Base-by-base conservation (phyloP, 2,797 vertebrate species). In the Sylvia borin region DNA sequence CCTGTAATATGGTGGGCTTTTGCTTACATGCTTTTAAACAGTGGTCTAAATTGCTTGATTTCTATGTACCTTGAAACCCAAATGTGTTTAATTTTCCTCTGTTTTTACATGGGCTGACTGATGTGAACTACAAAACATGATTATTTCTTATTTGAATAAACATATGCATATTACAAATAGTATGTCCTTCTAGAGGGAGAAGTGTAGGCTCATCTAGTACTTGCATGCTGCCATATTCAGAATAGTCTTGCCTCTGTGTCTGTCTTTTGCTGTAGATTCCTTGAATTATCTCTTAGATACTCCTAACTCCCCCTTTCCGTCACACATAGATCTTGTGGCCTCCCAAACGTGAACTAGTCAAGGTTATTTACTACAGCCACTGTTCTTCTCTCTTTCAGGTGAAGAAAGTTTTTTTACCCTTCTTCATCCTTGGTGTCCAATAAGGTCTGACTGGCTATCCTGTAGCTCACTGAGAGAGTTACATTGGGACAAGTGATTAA, bases 401-500 rank as follows among this genome's bases (percentile, higher is more conserved):
- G 29, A 53, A 45, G 11, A 31, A 34, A 62, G 5, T 64, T 75
- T 55, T 55, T 21, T 57, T 57, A 34, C 11, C 29, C 16, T 68
- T 57, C 45, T 43, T 58, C 1, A 3, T 55, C 45, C 15, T 72
- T 60, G 1, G 0, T 14, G 25, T 48, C n/a, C 9, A 27, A 4
- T 20, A 17, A 53, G n/a, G 13, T 68, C 55, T 55, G 36, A 38
- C 53, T 74, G 42, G 25, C 48, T 77, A 16, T 62, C 9, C 31
- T 38, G 15, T 27, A 42, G 34, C 54, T 86, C 31, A 32, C 29
- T 79, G 18, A 16, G 20, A 77, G 40, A n/a, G 20, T 40, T 50
- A 58, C 7, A 7, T 1, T 42, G 1, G 2, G 13, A 9, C 2
- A 10, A 48, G 20, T 42, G 55, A 57, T 73, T 48, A 29, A 43